Evolutionary conservation across 2,888 invertebrate genomes (phyloP).

Genomic region (Phaonia tiefii): DNA sequence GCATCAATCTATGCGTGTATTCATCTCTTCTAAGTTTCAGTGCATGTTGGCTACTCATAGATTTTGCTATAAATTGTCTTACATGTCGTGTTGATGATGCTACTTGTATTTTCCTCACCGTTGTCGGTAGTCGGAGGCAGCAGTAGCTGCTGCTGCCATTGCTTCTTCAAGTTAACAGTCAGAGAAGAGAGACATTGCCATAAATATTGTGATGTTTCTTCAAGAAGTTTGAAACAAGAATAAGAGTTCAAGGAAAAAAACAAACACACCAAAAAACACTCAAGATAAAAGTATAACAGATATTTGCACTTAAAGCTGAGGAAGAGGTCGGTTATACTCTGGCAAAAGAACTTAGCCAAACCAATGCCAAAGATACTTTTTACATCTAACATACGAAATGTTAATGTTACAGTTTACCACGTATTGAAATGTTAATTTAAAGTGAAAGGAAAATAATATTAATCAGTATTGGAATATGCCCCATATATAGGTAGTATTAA

Average conservation of each 20-base stretch:
- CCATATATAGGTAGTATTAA: too few relatives aligned
- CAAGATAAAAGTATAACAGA: conserved; percentile 38
- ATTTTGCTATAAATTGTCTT: conserved; percentile 60
- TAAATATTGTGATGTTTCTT: conserved; percentile 62
- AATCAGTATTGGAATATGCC: too few relatives aligned
- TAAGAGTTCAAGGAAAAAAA: too few relatives aligned
- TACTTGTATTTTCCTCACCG: conserved; percentile 51
- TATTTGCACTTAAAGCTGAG: conserved; percentile 52
- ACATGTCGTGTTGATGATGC: conserved; percentile 57
- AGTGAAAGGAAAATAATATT: too few relatives aligned
- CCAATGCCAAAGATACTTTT: too few relatives aligned
- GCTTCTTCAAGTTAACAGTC: conserved; percentile 48
- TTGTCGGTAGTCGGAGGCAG: conserved; percentile 41
- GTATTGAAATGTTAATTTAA: too few relatives aligned
- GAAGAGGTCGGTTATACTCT: neutral
- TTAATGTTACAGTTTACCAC: too few relatives aligned
- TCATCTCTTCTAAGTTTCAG: conserved; percentile 43
- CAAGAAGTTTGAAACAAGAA: neutral
- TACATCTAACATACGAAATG: too few relatives aligned
- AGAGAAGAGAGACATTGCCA: conserved; percentile 57
- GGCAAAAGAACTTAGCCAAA: too few relatives aligned
- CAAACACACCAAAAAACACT: too few relatives aligned
- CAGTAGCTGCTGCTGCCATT: conserved; percentile 17
- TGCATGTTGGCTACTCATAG: conserved; percentile 61
- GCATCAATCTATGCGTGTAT: conserved; percentile 10